These are phyloP conservation scores for Daphoenositta chrysoptera DNA, from an alignment of 2,113 vertebrate species.

Conservation along the genomic window DNA sequence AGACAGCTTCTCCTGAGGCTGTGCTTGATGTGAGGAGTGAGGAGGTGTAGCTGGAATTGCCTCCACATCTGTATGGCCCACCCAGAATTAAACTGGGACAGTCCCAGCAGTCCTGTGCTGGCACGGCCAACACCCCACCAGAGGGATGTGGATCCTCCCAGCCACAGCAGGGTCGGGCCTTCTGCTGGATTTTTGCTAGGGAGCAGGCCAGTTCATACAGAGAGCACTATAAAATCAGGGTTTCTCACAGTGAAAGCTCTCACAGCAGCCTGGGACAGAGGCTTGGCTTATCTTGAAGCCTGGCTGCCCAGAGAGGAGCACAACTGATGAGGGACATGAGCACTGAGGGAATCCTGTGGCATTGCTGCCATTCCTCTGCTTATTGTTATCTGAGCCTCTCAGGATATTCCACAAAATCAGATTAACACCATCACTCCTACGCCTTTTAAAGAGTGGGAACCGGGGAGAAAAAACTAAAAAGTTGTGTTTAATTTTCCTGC, in stretches of 20 bases:
- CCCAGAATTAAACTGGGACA: too few species aligned
- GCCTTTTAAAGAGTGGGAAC: background rate
- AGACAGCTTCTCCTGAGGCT: background rate
- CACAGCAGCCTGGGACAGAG: background rate
- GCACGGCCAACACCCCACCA: background rate
- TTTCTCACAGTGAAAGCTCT: background rate
- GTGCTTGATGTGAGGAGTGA: background rate
- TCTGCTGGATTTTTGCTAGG: background rate
- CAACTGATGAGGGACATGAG: rapidly evolving
- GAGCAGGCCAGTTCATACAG: background rate
- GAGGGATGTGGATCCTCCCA: background rate
- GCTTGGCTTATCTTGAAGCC: background rate
- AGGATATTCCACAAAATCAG: background rate
- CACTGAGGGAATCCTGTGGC: rapidly evolving
- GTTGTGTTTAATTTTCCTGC: background rate
- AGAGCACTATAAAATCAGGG: background rate
- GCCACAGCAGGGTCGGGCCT: background rate
- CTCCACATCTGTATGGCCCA: background rate
- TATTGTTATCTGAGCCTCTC: background rate
- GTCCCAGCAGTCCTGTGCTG: background rate
- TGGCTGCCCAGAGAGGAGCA: background rate
- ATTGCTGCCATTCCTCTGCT: background rate
- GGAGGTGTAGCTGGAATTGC: rapidly evolving
- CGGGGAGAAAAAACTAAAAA: background rate
- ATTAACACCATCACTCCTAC: background rate